Conservation (phyloP, 1,140 invertebrate genomes). For the Bathynomus jamesi region DNA sequence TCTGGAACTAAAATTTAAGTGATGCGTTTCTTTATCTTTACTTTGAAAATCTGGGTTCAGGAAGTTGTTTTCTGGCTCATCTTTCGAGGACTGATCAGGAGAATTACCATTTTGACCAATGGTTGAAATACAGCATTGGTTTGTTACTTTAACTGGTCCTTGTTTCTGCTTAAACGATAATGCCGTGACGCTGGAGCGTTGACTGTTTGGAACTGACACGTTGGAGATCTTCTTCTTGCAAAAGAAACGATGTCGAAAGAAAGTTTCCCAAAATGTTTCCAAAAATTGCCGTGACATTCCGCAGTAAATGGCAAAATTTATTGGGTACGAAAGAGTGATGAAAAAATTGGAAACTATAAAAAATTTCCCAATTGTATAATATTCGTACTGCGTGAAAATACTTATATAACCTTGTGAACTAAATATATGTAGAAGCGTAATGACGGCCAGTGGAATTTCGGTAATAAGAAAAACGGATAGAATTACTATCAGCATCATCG, state of each 20-base stretch:
- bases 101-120: background rate
- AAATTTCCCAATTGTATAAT: constrained; percentile 70
- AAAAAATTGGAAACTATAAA: constrained; percentile 85
- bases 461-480: constrained; percentile 84
- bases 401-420: constrained; percentile 52
- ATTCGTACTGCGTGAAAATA: constrained; percentile 52
- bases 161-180: background rate
- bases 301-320: constrained; percentile 93
- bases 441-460: constrained; percentile 81
- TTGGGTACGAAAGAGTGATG: constrained; percentile 81
- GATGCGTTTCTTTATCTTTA: background rate
- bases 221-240: background rate
- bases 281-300: constrained; percentile 89
- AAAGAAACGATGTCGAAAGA: background rate
- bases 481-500: constrained; percentile 86
- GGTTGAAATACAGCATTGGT: background rate
- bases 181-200: background rate
- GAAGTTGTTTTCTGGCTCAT: background rate
- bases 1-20: background rate
- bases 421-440: constrained; percentile 75
- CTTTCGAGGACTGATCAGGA: background rate
- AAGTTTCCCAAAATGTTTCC: constrained; percentile 61
- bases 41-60: background rate
- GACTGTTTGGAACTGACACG: background rate
- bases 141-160: background rate